Evolutionary conservation across 1,140 invertebrate species (phyloP).

Genomic region (Sminthurinus signatus): DNA sequence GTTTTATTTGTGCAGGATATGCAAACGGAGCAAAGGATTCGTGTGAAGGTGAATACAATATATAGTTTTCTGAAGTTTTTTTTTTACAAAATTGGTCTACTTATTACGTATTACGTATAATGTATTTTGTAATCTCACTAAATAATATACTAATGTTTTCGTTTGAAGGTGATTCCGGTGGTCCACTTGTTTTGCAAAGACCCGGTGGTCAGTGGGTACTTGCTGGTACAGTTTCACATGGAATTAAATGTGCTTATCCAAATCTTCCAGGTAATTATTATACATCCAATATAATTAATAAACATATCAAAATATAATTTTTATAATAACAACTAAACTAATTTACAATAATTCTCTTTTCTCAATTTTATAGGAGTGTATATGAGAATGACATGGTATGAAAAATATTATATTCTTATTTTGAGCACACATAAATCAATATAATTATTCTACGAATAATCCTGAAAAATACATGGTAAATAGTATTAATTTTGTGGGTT

Average conservation of each 20-base stretch:
- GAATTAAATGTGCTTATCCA: constrained; percentile 50
- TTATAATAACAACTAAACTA: not conserved
- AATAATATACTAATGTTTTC: too few relatives aligned
- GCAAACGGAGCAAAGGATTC: constrained; percentile 86
- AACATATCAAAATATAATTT: not conserved
- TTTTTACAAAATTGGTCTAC: not conserved
- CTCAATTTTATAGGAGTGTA: constrained; percentile 56
- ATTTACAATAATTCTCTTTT: constrained; percentile 26
- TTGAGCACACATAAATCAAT: too few relatives aligned
- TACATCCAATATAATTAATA: too few relatives aligned
- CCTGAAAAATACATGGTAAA: too few relatives aligned
- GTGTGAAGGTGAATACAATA: too few relatives aligned
- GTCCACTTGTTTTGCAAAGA: constrained; percentile 76
- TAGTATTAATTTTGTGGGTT: too few relatives aligned
- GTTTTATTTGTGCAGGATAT: constrained; percentile 91
- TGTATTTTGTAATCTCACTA: too few relatives aligned
- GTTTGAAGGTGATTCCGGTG: constrained; percentile 82
- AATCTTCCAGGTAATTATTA: constrained; percentile 29
- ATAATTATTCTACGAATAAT: too few relatives aligned
- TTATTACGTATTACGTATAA: too few relatives aligned
- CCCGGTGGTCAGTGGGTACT: constrained; percentile 79
- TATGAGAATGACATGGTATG: constrained; percentile 84
- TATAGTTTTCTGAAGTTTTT: constrained; percentile 49
- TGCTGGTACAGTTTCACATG: constrained; percentile 89
- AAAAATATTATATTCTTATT: too few relatives aligned